phyloP scores from a whole-genome alignment of 2,113 vertebrate species.

The Strix aluco region DNA sequence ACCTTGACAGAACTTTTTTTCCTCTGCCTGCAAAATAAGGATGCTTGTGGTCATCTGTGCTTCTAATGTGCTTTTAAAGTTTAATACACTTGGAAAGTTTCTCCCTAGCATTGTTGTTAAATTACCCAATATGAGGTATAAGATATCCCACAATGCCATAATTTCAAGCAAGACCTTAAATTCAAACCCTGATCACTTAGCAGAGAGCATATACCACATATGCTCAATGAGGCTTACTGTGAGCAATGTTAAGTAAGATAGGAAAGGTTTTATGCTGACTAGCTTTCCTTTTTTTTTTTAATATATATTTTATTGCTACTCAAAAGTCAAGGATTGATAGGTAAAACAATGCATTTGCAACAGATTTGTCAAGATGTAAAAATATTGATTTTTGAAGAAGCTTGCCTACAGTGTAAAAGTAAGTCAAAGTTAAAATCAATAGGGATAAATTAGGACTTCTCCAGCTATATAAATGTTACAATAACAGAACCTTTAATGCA shows the following conservation, averaged over 20 bases:
- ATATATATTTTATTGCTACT: not conserved
- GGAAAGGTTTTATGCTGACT: not conserved
- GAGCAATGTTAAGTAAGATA: not conserved
- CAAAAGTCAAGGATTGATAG: not conserved
- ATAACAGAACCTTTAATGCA: not conserved
- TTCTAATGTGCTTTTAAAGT: not conserved
- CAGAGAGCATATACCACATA: not conserved
- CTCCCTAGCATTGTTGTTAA: not conserved
- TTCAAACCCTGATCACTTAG: not conserved
- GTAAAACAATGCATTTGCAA: not conserved
- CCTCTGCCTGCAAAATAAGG: not conserved
- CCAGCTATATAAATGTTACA: not conserved
- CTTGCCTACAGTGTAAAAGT: not conserved
- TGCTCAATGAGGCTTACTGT: not conserved
- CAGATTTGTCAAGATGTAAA: slow-evolving; percentile 23
- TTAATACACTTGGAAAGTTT: not conserved
- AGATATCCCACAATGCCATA: not conserved
- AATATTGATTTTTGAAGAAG: slow-evolving; percentile 46
- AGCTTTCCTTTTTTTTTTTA: not conserved
- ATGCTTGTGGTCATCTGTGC: not conserved
- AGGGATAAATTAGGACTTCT: slow-evolving; percentile 7
- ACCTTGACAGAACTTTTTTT: not conserved
- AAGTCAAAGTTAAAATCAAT: slow-evolving; percentile 59
- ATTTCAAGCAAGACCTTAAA: not conserved
- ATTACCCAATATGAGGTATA: not conserved